These are phyloP conservation scores for Hippasteria phrygiana DNA, from an alignment of 53 echinoderm and acorn worm species.

Conservation along the genomic window DNA sequence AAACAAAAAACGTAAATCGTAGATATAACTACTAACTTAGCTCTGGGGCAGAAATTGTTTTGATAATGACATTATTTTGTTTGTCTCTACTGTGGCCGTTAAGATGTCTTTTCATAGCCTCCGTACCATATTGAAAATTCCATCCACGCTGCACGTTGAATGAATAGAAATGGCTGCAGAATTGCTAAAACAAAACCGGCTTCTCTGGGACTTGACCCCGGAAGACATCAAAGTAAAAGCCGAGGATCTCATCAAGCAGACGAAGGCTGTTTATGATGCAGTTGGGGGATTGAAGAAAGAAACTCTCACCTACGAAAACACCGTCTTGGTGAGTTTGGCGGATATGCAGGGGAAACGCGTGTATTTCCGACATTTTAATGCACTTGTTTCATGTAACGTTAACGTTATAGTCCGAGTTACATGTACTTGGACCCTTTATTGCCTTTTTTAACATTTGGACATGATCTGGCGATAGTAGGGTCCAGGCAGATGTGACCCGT, in stretches of 20 bases:
- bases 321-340: slow-evolving; percentile 69
- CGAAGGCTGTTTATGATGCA: slow-evolving; percentile 84
- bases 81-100: no score
- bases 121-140: not conserved
- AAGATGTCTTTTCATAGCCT: not conserved
- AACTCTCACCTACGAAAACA: slow-evolving; percentile 78
- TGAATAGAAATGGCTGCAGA: slow-evolving; percentile 38
- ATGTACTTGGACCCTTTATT: no score
- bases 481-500: no score
- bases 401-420: no score
- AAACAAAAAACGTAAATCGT: not conserved
- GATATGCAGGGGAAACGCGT: not conserved
- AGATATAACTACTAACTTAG: no score
- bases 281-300: slow-evolving; percentile 86
- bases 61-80: no score
- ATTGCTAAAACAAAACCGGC: slow-evolving; percentile 70
- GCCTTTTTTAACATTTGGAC: no score
- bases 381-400: no score
- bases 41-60: no score
- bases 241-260: slow-evolving; percentile 75
- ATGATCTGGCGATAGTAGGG: no score
- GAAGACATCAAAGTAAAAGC: slow-evolving; percentile 81
- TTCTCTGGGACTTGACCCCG: slow-evolving; percentile 89
- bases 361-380: not conserved
- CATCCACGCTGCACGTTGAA: not conserved